Conservation (phyloP, 2,888 invertebrate species). For the Leucophenga maculata region DNA sequence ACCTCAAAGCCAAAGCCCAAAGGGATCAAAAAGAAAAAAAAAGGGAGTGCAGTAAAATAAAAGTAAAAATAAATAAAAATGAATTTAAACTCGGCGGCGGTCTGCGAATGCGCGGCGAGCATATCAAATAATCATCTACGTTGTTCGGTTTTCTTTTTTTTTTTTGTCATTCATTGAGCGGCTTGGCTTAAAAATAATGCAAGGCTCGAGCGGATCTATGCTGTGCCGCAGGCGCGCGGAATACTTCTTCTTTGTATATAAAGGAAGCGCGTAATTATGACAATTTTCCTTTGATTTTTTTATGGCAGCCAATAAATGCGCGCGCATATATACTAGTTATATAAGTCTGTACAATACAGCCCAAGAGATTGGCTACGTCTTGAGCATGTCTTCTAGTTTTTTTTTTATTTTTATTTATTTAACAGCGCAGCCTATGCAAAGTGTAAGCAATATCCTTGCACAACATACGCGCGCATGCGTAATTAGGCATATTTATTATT, state of each 20-base stretch:
- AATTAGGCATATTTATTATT: constrained; percentile 27
- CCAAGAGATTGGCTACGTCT: too few species aligned
- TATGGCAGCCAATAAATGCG: constrained; percentile 11
- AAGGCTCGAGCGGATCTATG: not conserved
- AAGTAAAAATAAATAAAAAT: not conserved
- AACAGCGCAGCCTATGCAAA: too few species aligned
- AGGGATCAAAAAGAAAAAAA: not conserved
- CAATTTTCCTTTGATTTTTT: constrained; percentile 21
- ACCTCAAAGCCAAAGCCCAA: not conserved
- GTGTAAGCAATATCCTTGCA: too few species aligned
- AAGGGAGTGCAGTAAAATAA: not conserved
- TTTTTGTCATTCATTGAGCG: too few species aligned
- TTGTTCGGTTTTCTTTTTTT: too few species aligned
- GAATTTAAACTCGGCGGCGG: too few species aligned
- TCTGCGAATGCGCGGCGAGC: too few species aligned
- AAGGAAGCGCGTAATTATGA: constrained; percentile 23
- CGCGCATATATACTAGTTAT: not conserved
- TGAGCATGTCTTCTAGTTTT: not conserved
- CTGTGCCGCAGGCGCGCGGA: not conserved
- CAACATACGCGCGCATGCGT: not conserved
- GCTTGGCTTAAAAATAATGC: not conserved
- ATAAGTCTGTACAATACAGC: too few species aligned
- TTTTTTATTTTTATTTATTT: not conserved
- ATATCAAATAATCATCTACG: too few species aligned
- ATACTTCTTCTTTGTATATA: too few species aligned